These are phyloP conservation scores for Choloepus didactylus DNA, from an alignment of 2,797 vertebrate species.

Conservation along the genomic window DNA sequence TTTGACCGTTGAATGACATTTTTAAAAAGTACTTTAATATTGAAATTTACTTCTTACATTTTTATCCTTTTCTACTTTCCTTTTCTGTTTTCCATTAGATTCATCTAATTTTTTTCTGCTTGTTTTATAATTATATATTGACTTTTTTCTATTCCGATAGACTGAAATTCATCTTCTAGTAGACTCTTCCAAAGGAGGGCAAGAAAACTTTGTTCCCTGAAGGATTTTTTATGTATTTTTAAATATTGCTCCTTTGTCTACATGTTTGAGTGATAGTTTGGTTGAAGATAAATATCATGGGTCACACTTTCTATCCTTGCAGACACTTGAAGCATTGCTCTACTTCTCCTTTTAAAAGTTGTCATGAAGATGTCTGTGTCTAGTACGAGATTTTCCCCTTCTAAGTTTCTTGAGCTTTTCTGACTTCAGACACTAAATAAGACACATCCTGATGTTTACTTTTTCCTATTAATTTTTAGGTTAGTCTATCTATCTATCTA, in stretches of 20 bases:
- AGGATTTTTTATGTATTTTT: background rate
- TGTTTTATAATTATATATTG: background rate
- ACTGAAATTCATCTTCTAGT: background rate
- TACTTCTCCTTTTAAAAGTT: too few species aligned
- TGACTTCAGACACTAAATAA: too few species aligned
- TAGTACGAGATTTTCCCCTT: too few species aligned
- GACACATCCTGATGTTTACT: too few species aligned
- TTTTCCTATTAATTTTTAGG: too few species aligned
- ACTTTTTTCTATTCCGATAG: background rate
- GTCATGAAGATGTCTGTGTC: too few species aligned
- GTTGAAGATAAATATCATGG: too few species aligned
- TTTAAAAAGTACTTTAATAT: background rate
- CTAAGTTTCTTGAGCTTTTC: too few species aligned
- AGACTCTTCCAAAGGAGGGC: background rate
- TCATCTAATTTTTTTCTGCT: background rate
- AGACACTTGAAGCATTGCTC: too few species aligned
- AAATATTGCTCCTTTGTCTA: background rate
- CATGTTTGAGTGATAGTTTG: background rate
- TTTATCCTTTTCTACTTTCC: background rate
- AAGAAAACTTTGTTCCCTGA: background rate
- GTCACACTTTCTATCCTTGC: too few species aligned
- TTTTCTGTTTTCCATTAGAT: background rate
- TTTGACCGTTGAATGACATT: background rate
- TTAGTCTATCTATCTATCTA: too few species aligned
- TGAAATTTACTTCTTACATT: background rate